phyloP scores from a whole-genome alignment of 2,888 invertebrate genomes.

The Heliothis peltigera region DNA sequence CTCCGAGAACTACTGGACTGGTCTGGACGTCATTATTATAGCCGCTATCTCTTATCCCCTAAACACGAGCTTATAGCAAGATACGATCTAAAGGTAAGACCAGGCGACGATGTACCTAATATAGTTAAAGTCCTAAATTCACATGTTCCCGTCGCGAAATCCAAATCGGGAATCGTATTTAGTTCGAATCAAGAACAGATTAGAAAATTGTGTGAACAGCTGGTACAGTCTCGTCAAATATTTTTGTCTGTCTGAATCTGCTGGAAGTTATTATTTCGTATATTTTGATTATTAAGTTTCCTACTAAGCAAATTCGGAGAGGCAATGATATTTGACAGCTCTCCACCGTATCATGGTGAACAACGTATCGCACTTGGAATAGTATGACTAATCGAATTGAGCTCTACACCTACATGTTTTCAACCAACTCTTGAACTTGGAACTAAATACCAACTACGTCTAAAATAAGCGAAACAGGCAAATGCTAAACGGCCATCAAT shows the following conservation, averaged over 20 bases:
- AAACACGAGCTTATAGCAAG: slow-evolving; percentile 26
- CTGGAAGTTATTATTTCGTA: no score
- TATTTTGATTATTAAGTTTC: no score
- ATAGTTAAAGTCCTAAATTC: slow-evolving; percentile 75
- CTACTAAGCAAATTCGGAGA: no score
- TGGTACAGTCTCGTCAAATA: no score
- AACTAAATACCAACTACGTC: neutral
- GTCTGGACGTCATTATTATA: no score
- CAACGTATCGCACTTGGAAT: no score
- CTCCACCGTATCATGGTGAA: no score
- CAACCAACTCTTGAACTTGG: neutral
- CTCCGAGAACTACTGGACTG: no score
- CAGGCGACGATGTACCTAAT: slow-evolving; percentile 71
- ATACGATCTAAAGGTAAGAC: slow-evolving; percentile 70
- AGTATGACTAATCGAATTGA: no score
- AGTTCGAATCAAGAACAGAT: slow-evolving; percentile 49
- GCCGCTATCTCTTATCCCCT: slow-evolving; percentile 34
- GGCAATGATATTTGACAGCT: no score
- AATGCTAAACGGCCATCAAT: slow-evolving; percentile 37
- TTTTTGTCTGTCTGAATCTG: no score
- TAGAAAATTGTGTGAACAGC: slow-evolving; percentile 29
- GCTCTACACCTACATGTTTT: no score
- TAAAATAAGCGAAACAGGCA: slow-evolving; percentile 14
- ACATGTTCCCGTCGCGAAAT: slow-evolving; percentile 51
- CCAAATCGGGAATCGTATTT: slow-evolving; percentile 34